A percentile compares a stretch with the other conserved stretches of the same genome.
These are phyloP conservation scores for Hydra vulgaris DNA, from an alignment of 30 jellyfish, hydroid and myxozoan species.

Conservation along the genomic window DNA sequence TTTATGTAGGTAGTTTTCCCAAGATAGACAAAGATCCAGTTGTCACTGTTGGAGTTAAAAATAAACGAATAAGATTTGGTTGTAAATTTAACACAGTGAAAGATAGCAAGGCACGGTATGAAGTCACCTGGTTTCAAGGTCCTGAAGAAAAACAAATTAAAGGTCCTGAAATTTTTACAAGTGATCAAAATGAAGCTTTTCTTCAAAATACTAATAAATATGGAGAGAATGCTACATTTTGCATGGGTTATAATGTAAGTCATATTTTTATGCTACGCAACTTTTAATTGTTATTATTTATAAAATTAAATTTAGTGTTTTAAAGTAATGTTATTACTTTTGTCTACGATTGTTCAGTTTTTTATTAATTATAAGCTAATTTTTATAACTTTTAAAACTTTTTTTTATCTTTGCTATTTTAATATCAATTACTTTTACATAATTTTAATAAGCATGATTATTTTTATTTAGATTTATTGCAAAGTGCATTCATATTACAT, in stretches of 20 bases:
- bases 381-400: too few relatives aligned
- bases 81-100: conserved; percentile 46
- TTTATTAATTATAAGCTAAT: too few relatives aligned
- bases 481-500: conserved; percentile 51
- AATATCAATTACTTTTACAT: too few relatives aligned
- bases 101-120: conserved; percentile 21
- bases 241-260: conserved; percentile 41
- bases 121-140: conserved; percentile 42
- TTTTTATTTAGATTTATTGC: conserved; percentile 44
- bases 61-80: conserved; percentile 35
- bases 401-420: background rate
- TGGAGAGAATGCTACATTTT: conserved; percentile 14
- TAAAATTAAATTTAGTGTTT: too few relatives aligned
- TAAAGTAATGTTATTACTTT: background rate
- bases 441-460: too few relatives aligned
- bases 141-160: conserved; percentile 24
- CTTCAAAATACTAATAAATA: conserved; percentile 16
- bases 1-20: conserved; percentile 49
- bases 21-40: conserved; percentile 28
- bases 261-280: too few relatives aligned
- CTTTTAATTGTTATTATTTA: background rate
- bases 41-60: conserved; percentile 37
- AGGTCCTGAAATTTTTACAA: background rate
- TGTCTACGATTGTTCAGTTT: too few relatives aligned
- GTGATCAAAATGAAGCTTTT: conserved; percentile 26